These are phyloP conservation scores for Argya squamiceps DNA, from an alignment of 2,797 vertebrate genomes.

Conservation along the genomic window DNA sequence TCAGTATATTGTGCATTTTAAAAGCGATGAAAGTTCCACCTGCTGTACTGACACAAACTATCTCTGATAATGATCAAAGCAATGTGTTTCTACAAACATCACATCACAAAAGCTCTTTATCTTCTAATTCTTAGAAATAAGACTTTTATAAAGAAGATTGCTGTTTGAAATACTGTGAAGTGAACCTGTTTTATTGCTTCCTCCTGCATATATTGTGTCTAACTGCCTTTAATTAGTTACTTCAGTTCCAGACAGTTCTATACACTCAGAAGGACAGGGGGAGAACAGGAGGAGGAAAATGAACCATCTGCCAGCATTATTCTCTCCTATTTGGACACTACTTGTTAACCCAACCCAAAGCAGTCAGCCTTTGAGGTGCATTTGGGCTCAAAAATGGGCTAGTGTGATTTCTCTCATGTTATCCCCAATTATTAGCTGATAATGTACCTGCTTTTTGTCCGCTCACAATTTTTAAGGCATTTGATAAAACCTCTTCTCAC, in stretches of 20 bases:
- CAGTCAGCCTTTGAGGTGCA: neutral
- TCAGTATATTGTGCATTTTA: conserved; percentile 11
- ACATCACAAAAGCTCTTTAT: neutral
- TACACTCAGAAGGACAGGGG: neutral
- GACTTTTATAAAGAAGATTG: neutral
- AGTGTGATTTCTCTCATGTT: neutral
- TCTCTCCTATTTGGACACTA: neutral
- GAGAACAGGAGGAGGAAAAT: neutral
- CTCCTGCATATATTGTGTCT: neutral
- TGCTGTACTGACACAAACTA: neutral
- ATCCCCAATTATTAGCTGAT: neutral
- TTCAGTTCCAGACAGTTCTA: neutral
- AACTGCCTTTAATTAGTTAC: neutral
- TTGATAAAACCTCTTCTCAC: neutral
- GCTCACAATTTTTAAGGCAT: neutral
- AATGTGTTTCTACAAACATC: neutral
- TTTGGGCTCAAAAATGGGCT: neutral
- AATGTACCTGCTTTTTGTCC: neutral
- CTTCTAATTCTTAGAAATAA: neutral
- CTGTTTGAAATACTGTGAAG: neutral
- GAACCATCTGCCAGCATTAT: neutral
- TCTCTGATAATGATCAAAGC: conserved; percentile 17
- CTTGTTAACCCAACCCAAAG: neutral
- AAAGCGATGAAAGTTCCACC: neutral
- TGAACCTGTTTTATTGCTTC: neutral